A percentile compares a stretch with the other conserved stretches of the same genome.
Conservation (phyloP, 2,797 vertebrate species). For the Hippocampus kuda region DNA sequence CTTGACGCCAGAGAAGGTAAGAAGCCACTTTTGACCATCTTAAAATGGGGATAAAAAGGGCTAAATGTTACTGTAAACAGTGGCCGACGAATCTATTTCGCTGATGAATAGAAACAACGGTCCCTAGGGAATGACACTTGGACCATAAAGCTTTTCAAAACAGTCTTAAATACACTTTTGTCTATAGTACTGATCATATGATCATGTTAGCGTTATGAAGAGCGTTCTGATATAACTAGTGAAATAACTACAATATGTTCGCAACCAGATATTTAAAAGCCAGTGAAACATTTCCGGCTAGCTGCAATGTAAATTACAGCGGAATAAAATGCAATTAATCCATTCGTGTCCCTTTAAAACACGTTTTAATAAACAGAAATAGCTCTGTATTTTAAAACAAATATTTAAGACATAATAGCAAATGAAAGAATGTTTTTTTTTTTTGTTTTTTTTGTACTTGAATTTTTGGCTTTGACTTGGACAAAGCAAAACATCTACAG, state of each 20-base stretch:
- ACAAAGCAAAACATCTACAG: too few species aligned
- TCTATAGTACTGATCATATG: neutral
- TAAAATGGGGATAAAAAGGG: neutral
- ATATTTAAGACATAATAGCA: too few species aligned
- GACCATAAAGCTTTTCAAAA: neutral
- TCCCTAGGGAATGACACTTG: neutral
- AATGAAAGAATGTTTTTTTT: too few species aligned
- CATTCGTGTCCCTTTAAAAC: too few species aligned
- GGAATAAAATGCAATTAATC: too few species aligned
- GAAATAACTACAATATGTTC: neutral
- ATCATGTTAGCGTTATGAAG: neutral
- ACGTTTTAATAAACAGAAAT: too few species aligned
- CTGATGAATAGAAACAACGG: neutral
- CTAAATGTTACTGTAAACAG: neutral
- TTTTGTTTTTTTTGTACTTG: too few species aligned
- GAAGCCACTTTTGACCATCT: neutral
- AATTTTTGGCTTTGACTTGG: too few species aligned
- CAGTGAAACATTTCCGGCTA: neutral
- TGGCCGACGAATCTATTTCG: neutral
- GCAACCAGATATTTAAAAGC: neutral
- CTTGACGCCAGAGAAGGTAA: slow-evolving; percentile 15
- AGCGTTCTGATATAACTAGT: neutral
- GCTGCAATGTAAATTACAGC: neutral
- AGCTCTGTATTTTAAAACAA: too few species aligned
- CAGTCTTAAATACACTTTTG: neutral